A percentile compares a stretch with the other conserved stretches of the same genome.
phyloP scores from a whole-genome alignment of 92 coral and sea anemone genomes.

The Epizoanthus stellaris region DNA sequence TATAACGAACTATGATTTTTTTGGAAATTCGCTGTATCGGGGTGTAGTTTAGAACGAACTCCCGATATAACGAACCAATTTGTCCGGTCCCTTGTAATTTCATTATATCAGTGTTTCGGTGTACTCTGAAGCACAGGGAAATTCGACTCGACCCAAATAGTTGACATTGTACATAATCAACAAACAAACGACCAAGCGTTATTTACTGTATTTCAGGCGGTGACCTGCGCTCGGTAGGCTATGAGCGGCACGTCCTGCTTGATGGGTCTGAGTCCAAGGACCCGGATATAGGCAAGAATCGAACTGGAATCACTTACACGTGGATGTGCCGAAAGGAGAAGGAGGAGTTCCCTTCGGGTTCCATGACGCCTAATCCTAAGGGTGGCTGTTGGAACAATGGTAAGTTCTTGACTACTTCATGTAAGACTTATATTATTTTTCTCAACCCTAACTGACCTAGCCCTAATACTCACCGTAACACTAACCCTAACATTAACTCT shows the following conservation, averaged over 20 bases:
- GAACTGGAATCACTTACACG: conserved; percentile 67
- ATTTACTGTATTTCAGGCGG: conserved; percentile 67
- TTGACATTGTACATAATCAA: background rate
- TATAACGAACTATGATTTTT: too few relatives aligned
- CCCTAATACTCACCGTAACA: too few relatives aligned
- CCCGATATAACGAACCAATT: too few relatives aligned
- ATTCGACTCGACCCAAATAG: background rate
- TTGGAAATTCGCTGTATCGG: too few relatives aligned
- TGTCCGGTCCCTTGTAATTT: too few relatives aligned
- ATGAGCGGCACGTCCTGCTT: conserved; percentile 64
- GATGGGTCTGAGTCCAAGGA: conserved; percentile 87
- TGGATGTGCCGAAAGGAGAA: conserved; percentile 84
- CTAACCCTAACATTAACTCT: too few relatives aligned
- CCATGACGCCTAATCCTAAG: conserved; percentile 48
- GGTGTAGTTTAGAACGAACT: too few relatives aligned
- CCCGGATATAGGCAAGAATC: conserved; percentile 77
- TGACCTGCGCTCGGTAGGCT: conserved; percentile 77
- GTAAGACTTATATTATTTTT: too few relatives aligned
- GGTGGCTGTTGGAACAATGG: conserved; percentile 90
- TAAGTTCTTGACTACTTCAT: background rate
- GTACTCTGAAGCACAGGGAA: too few relatives aligned
- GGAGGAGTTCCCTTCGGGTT: conserved; percentile 59
- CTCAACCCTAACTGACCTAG: too few relatives aligned
- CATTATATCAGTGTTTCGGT: too few relatives aligned
- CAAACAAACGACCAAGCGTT: background rate